A percentile compares a stretch with the other conserved stretches of the same genome.
Conservation (phyloP, 1,140 invertebrate species). For the Caenorhabditis remanei region DNA sequence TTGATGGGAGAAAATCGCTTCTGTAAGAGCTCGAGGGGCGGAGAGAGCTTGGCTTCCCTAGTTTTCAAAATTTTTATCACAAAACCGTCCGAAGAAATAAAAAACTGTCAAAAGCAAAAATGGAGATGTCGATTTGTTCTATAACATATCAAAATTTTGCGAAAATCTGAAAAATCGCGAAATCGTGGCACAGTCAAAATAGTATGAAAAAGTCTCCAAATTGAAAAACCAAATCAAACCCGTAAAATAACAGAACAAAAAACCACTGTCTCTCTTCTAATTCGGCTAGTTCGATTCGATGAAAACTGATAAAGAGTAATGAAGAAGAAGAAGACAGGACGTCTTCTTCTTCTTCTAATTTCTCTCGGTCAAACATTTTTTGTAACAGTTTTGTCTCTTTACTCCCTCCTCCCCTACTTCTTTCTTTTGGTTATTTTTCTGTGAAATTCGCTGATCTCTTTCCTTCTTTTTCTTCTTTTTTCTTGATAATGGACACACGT, state of each 20-base stretch:
- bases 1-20: no score
- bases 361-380: constrained; percentile 19
- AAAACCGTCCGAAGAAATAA: no score
- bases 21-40: no score
- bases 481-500: constrained; percentile 1
- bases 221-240: not conserved
- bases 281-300: not conserved
- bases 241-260: not conserved
- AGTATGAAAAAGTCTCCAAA: no score
- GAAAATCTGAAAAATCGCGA: no score
- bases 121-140: no score
- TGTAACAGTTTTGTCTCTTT: constrained; percentile 53
- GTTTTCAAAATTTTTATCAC: no score
- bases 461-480: not conserved
- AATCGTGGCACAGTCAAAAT: no score
- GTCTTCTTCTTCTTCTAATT: not conserved
- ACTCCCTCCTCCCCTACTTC: not conserved
- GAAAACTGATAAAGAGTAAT: constrained; percentile 5
- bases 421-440: constrained; percentile 9
- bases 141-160: no score
- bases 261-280: no score
- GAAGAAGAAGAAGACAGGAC: not conserved
- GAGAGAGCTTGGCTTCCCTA: no score
- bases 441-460: constrained; percentile 46
- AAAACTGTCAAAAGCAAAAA: no score